phyloP scores from a whole-genome alignment of 1,140 invertebrate species.

The Augochlora pura region DNA sequence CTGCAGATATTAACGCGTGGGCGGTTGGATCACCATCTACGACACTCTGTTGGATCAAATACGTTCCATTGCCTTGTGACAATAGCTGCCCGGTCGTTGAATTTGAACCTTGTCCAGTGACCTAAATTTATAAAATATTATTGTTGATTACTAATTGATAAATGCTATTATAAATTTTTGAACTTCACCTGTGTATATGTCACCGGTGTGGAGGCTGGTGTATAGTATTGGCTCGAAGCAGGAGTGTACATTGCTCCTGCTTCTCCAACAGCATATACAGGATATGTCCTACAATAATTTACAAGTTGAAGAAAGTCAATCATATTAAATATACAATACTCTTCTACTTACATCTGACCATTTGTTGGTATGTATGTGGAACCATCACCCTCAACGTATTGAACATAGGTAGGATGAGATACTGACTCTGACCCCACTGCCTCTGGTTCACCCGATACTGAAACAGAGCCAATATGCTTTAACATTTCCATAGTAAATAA shows the following conservation, averaged over 20 bases:
- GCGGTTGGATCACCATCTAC: conserved; percentile 82
- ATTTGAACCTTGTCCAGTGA: conserved; percentile 77
- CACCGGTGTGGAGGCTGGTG: conserved; percentile 80
- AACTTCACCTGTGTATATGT: conserved; percentile 82
- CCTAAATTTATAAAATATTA: conserved; percentile 61
- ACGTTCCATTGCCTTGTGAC: conserved; percentile 81
- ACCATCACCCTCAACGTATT: conserved; percentile 87
- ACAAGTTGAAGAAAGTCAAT: background rate
- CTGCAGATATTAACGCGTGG: conserved; percentile 82
- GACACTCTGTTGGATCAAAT: conserved; percentile 85
- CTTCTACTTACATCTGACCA: conserved; percentile 82
- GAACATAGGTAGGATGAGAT: conserved; percentile 84
- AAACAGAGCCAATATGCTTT: conserved; percentile 51
- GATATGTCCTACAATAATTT: conserved; percentile 85
- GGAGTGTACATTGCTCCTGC: conserved; percentile 86
- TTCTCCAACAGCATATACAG: conserved; percentile 91
- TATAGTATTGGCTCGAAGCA: conserved; percentile 84
- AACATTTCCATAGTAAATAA: background rate
- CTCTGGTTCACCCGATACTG: conserved; percentile 80
- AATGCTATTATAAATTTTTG: background rate
- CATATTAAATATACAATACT: background rate
- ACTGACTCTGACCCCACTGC: conserved; percentile 81
- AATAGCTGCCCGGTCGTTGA: conserved; percentile 82
- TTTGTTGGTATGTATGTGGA: conserved; percentile 86
- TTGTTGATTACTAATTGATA: background rate